phyloP scores from a whole-genome alignment of 2,888 invertebrate genomes.

The Sinodicranocentrus sp. region DNA sequence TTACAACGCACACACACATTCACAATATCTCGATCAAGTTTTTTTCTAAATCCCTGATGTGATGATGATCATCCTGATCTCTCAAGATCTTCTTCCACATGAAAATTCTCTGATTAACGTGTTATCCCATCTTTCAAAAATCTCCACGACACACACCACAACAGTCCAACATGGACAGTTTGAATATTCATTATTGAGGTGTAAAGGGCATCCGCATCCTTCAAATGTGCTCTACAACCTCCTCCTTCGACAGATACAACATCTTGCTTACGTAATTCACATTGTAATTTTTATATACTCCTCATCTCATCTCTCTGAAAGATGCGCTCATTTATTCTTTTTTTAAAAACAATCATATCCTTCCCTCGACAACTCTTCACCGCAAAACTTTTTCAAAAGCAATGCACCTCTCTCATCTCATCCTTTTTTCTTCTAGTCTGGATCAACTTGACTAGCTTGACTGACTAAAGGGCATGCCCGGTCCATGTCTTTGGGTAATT shows the following conservation, averaged over 20 bases:
- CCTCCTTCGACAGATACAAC: constrained; percentile 27
- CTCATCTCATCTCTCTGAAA: background rate
- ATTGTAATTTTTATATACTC: background rate
- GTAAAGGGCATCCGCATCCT: constrained; percentile 53
- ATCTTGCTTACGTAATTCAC: constrained; percentile 32
- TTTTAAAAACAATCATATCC: background rate
- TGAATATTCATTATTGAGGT: constrained; percentile 60
- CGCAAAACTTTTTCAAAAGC: constrained; percentile 23
- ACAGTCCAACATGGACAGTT: too few species aligned
- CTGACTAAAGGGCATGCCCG: constrained; percentile 74
- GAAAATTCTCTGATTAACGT: too few species aligned
- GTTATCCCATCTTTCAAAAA: too few species aligned
- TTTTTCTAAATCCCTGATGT: background rate
- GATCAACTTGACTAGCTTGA: constrained; percentile 27
- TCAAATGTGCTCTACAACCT: background rate
- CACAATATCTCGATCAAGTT: background rate
- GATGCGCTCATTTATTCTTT: background rate
- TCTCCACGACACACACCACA: too few species aligned
- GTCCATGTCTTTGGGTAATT: constrained; percentile 73
- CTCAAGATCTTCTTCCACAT: constrained; percentile 8
- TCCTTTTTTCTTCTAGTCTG: background rate
- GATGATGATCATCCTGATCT: constrained; percentile 32
- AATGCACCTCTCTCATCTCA: constrained; percentile 27
- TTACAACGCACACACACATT: too few species aligned
- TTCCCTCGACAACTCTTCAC: constrained; percentile 16